Evolutionary conservation across 2,888 invertebrate genomes (phyloP), one percentile per base, ranked within the genome.

Genomic region (Drosophila macrospina): DNA sequence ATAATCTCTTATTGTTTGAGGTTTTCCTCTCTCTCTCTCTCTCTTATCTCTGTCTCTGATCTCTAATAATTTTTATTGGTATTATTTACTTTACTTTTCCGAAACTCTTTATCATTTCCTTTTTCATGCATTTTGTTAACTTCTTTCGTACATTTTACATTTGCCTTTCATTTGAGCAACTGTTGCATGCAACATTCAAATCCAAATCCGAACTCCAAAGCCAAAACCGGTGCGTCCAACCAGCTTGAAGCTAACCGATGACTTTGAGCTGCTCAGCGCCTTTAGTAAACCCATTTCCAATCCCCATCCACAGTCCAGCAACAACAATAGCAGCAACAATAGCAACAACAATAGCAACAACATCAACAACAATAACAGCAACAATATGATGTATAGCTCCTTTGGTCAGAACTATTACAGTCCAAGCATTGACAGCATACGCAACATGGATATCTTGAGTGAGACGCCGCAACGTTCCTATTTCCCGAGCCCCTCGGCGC

Each of bases 341-440:
- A 71, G 47, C 39, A 65, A 50, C 36, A 65, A 77, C 44, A 57
- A 69, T 57, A 67, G 32, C 41, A 64, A 52, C 47, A 74, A 57
- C 48, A 69, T 52, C n/a, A n/a, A n/a, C 39, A 65, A 50, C 36
- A 65, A 77, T 42, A 57, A 69, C 59, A 67, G 32, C 41, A 64
- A 52, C 47, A 74, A 57, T 47, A 69, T 52, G 36, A 41, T 57
- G 20, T 66, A 55, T 41, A 66, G 42, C 51, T 39, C 48, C n/a
- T 55, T 55, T 63, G 61, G 54, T 30, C 42, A 59, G 10, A 66
- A 63, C 55, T 72, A 55, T 51, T 69, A 50, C 24, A 88, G 78
- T 74, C 81, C 89, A 4, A 76, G 76, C 47, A 73, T 88, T 54
- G 89, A 89, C 55, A 74, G 80, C 69, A 85, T 88, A 62, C 87